Evolutionary conservation across 2,888 invertebrate species (phyloP), one percentile per base, ranked within the genome.

Genomic region (Ophion ventricosus): DNA sequence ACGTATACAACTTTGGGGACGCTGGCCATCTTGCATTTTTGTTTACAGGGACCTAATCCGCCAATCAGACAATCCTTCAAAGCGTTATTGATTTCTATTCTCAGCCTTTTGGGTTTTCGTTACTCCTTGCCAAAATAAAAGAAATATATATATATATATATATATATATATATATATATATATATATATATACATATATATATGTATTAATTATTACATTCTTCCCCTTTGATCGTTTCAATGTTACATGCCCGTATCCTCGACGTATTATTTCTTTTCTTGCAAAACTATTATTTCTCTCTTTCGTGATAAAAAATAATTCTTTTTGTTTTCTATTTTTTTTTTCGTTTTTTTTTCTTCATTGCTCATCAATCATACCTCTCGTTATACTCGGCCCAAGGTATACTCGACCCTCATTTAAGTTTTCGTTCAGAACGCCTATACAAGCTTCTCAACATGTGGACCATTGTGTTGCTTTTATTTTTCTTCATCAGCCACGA

Each of bases 221-320:
- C 83, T 85, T 85, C 8, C 86, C 94, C 95, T 95, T 94, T 92
- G 93, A 93, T 93, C 93, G 93, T 93, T 93, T 94, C 94, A 94
- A 94, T 94, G 94, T 95, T 95, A 43, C 14, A 43, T 14, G 94
- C 95, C 95, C 94, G 94, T 93, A 94, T 93, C 94, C 94, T 91
- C 93, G 91, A 85, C 83, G 77, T 78, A 81, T 84, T 61, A 74
- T 91, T 14, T 87, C 90, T 93, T 93, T 94, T 94, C 94, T 93
- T 94, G 94, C 88, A 86, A 82, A 94, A 94, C 93, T 94, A 84
- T 94, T 94, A 94, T 94, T 94, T 94, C 84, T 82, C 85, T 94
- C 94, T 93, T 94, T 64, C 43, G 11, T 43, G 14, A 14, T 14
- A 2, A 2, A 43, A 11, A 14, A 43, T 14, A 43, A 43, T 17